Conservation (phyloP, 2,888 invertebrate species). For the Epinotia bilunana region DNA sequence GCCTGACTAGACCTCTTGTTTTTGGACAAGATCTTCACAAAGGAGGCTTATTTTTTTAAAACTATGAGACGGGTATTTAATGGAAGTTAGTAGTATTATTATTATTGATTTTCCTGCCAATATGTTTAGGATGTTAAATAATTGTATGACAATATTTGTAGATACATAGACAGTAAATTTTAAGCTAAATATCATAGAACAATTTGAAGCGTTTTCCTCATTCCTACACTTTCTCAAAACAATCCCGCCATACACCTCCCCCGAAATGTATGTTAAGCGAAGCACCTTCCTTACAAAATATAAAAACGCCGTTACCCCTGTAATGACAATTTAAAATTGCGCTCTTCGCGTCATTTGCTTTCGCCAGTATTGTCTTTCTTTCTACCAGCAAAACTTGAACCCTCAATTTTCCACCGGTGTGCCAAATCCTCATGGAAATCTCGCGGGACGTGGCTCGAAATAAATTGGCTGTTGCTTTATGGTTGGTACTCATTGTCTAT, state of each 20-base stretch:
- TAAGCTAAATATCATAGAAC: background rate
- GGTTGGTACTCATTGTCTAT: conserved; percentile 78
- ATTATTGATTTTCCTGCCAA: background rate
- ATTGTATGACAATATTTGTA: background rate
- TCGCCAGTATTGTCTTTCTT: conserved; percentile 66
- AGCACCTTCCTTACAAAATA: conserved; percentile 70
- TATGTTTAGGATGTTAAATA: background rate
- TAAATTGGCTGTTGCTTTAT: conserved; percentile 64
- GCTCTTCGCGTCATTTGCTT: conserved; percentile 76
- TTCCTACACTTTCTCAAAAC: background rate
- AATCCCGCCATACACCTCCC: conserved; percentile 57
- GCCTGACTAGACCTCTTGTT: background rate
- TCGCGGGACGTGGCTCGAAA: conserved; percentile 49
- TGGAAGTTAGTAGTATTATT: background rate
- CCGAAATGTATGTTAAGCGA: conserved; percentile 70
- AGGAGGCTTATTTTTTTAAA: background rate
- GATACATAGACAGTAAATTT: background rate
- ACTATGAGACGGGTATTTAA: background rate
- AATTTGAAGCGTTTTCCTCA: background rate
- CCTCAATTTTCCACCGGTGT: conserved; percentile 19
- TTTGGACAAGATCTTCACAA: background rate
- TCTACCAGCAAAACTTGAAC: conserved; percentile 57
- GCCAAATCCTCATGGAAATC: conserved; percentile 15
- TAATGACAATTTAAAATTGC: conserved; percentile 80
- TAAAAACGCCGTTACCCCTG: conserved; percentile 77